Base-by-base conservation (phyloP, 2,113 vertebrate species). In the Patagioenas fasciata region DNA sequence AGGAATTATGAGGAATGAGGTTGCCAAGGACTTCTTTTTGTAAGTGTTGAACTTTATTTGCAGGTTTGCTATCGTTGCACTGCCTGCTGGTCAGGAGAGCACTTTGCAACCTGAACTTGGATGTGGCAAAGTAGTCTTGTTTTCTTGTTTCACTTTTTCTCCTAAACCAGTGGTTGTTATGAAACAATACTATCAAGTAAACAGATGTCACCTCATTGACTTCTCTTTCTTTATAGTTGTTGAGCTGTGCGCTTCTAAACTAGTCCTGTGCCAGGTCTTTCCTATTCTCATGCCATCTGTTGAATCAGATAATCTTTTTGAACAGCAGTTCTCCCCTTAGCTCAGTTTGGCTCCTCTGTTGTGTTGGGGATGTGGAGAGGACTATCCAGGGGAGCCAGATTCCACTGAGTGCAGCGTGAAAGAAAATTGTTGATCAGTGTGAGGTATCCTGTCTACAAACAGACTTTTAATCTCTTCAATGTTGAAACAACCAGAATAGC, bases 261-360 rank as follows among this genome's bases (percentile, higher is more conserved):
- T 75, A 32, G 38, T 75, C 66, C 44, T 0, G 2, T 91, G 93
- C 91, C 91, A 95, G 73, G 36, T 75, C 78, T 61, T 85, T 42
- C 21, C 54, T 69, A 29, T 95, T 96, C 84, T 89, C 18, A 3
- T 95, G 78, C 86, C 80, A 84, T 96, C 78, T 91, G 87, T 96
- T 92, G 94, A 87, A 89, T 38, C 91, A 86, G 56, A 83, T 80
- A 47, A 65, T 86, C 61, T 74, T 86, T 82, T 64, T 62, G 67
- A 58, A 50, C 36, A 75, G 78, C 66, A 65, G 13, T 40, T 95
- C 48, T 89, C 17, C 56, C 13, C 13, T 54, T 57, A 74, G 18
- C 61, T 92, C 87, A 72, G 0, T 69, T 26, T n/a, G 73, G 36
- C 48, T 92, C 32, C 48, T 81, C 38, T 85, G 40, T 77, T 10